These are phyloP conservation scores for Anguilla pacifica DNA, from an alignment of 2,797 vertebrate species.

Conservation along the genomic window DNA sequence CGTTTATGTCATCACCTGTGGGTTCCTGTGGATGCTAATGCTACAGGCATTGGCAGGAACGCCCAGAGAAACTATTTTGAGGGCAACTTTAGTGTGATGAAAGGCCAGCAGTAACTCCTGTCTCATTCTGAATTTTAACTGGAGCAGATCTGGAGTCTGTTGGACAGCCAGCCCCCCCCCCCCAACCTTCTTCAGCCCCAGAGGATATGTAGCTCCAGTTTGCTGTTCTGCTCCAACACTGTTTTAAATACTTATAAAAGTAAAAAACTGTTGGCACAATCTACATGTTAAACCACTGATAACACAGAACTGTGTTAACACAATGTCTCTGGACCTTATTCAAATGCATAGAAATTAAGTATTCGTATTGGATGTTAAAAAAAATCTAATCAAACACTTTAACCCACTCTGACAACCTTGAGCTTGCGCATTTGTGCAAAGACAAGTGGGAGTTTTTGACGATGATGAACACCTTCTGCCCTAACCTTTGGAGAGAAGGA, in stretches of 20 bases:
- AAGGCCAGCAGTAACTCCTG: background rate
- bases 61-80: background rate
- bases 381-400: background rate
- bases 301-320: background rate
- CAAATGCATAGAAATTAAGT: background rate
- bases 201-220: no score
- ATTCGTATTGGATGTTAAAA: background rate
- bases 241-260: no score
- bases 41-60: background rate
- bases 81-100: background rate
- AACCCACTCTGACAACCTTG: background rate
- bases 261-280: background rate
- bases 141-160: background rate
- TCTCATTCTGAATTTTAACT: background rate
- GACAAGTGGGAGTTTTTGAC: background rate
- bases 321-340: background rate
- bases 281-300: background rate
- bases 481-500: background rate
- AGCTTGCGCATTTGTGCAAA: background rate
- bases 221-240: no score
- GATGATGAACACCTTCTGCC: background rate
- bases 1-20: conserved; percentile 19
- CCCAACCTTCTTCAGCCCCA: background rate
- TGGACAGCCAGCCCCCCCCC: no score
- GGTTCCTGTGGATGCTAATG: background rate